Percentiles rank a stretch among this genome's conserved stretches.
These are phyloP conservation scores for Synergus gifuensis DNA, from an alignment of 2,888 invertebrate species.

Conservation along the genomic window DNA sequence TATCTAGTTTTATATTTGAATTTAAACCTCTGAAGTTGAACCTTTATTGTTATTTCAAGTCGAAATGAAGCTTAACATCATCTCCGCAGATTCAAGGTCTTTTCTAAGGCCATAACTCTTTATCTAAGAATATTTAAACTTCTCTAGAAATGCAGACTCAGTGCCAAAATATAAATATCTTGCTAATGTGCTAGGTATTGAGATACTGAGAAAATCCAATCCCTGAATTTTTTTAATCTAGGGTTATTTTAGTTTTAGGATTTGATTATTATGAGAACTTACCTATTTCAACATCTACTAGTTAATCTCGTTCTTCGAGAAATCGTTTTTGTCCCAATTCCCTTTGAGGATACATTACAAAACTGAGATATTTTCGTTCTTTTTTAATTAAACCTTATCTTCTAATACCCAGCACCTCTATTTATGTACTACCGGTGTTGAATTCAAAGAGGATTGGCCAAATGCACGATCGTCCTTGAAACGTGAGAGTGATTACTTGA, in stretches of 20 bases:
- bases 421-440: not conserved
- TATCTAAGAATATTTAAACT: not conserved
- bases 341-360: not conserved
- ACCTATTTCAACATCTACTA: not conserved
- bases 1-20: not conserved
- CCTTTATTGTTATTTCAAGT: not conserved
- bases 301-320: not conserved
- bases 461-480: slow-evolving; percentile 73
- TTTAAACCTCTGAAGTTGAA: not conserved
- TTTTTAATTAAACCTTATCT: not conserved
- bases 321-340: not conserved
- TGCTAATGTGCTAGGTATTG: too few relatives aligned
- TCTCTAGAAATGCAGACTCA: too few relatives aligned
- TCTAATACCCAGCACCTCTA: not conserved
- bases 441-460: slow-evolving; percentile 42
- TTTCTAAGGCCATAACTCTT: not conserved
- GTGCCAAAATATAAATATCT: not conserved
- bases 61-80: not conserved
- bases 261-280: not conserved
- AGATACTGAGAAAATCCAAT: not conserved
- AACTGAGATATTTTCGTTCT: not conserved
- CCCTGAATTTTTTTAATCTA: not conserved
- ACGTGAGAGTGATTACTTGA: slow-evolving; percentile 64
- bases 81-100: too few relatives aligned
- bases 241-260: too few relatives aligned